These are phyloP conservation scores for Prunella himalayana DNA, from an alignment of 2,113 vertebrate species.

Conservation along the genomic window DNA sequence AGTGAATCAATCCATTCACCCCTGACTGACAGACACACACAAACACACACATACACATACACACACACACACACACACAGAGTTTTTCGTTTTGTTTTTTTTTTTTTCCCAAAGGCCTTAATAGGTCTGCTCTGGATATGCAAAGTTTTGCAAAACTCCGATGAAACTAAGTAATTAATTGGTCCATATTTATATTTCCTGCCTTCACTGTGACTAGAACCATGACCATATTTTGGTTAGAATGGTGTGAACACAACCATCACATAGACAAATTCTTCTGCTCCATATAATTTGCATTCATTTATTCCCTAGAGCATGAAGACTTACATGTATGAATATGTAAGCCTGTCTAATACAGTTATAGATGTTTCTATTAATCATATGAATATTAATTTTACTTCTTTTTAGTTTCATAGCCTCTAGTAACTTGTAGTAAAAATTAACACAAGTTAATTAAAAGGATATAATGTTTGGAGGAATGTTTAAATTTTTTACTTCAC, in stretches of 20 bases:
- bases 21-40: neutral
- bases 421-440: neutral
- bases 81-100: neutral
- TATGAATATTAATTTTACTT: neutral
- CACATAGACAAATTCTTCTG: neutral
- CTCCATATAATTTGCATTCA: neutral
- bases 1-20: neutral
- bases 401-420: neutral
- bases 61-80: neutral
- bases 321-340: neutral
- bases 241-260: neutral
- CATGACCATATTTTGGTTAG: neutral
- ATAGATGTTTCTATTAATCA: neutral
- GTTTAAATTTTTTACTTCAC: neutral
- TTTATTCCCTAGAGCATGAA: neutral
- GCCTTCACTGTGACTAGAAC: neutral
- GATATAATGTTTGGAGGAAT: neutral
- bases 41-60: neutral
- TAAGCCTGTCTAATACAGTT: neutral
- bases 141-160: neutral
- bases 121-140: neutral
- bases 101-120: neutral
- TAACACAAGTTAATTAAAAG: neutral
- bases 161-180: neutral
- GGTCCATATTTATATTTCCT: neutral